Conservation (phyloP, 2,113 vertebrate species). For the Oncorhynchus kisutch region DNA sequence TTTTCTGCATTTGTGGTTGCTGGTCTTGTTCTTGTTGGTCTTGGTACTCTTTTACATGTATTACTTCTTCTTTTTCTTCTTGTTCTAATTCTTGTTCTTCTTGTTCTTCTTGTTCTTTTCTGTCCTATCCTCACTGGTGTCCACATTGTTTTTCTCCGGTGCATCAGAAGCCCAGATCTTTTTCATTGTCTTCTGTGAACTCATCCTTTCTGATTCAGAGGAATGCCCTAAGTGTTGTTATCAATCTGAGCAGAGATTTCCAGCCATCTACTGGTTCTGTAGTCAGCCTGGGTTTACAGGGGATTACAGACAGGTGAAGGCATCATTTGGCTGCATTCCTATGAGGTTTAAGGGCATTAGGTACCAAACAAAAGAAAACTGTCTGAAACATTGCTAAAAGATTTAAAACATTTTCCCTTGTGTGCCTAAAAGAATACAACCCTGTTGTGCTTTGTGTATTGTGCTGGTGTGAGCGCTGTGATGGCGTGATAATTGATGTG, state of each 20-base stretch:
- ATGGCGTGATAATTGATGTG: not conserved
- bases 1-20: not conserved
- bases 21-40: not conserved
- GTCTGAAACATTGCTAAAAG: too few relatives aligned
- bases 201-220: not conserved
- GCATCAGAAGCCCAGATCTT: not conserved
- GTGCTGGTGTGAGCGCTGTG: not conserved
- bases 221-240: not conserved
- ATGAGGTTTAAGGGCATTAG: not conserved
- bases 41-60: not conserved
- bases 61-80: not conserved
- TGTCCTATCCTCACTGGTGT: not conserved
- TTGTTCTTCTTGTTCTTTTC: not conserved
- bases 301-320: not conserved
- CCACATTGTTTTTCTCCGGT: not conserved
- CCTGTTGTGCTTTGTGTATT: not conserved
- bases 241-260: slow-evolving; percentile 1
- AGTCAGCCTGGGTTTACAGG: not conserved
- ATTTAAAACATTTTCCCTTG: too few relatives aligned
- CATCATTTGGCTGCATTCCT: not conserved
- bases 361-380: not conserved
- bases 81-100: too few relatives aligned
- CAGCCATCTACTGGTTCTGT: not conserved
- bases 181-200: not conserved
- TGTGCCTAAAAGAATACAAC: too few relatives aligned